phyloP scores from a whole-genome alignment of 2,888 invertebrate species.

The Scaptomyza flava region DNA sequence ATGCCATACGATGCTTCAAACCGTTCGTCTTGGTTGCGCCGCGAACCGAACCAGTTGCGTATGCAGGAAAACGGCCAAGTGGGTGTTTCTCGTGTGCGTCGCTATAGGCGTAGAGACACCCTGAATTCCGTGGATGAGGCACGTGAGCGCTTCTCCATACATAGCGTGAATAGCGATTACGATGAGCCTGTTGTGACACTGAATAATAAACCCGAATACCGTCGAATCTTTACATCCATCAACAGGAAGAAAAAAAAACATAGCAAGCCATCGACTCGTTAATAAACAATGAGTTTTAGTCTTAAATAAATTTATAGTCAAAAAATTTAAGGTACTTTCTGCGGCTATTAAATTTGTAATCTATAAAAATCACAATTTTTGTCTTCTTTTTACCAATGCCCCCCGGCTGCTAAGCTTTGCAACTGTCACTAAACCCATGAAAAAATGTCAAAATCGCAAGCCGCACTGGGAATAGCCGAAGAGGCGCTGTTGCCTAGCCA shows the following conservation, averaged over 20 bases:
- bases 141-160: constrained; percentile 3
- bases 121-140: neutral
- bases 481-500: constrained; percentile 40
- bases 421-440: neutral
- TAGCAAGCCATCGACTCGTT: neutral
- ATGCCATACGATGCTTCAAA: constrained; percentile 8
- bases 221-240: neutral
- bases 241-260: neutral
- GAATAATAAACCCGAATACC: neutral
- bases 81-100: neutral
- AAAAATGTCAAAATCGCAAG: constrained; percentile 11
- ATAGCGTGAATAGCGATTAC: constrained; percentile 23
- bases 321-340: neutral
- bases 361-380: neutral
- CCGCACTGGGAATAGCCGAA: constrained; percentile 21
- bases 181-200: neutral
- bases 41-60: constrained; percentile 22
- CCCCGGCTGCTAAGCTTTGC: constrained; percentile 21
- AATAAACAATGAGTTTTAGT: neutral
- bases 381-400: constrained; percentile 11
- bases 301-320: constrained; percentile 12
- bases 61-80: constrained; percentile 1
- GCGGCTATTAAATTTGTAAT: constrained; percentile 9
- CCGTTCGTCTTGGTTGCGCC: constrained; percentile 22
- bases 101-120: constrained; percentile 4